A percentile compares a stretch with the other conserved stretches of the same genome.
phyloP scores from a whole-genome alignment of 2,113 vertebrate genomes.

The Tor tambroides region DNA sequence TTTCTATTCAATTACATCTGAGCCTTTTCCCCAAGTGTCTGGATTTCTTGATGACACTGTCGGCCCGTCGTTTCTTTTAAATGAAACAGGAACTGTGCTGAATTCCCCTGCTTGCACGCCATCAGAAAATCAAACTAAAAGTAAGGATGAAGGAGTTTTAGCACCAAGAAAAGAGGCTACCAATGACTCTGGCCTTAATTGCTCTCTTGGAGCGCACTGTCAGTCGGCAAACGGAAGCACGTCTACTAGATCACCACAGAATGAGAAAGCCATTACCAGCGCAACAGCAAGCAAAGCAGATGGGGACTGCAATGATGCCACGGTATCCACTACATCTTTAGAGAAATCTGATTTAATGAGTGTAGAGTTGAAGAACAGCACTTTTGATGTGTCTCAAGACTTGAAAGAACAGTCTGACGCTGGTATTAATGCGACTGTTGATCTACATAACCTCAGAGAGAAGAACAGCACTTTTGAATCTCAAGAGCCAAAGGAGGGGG shows the following conservation, averaged over 20 bases:
- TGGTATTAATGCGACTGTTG: conserved; percentile 6
- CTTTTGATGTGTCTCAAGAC: conserved; percentile 42
- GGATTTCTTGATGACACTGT: conserved; percentile 50
- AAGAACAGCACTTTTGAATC: conserved; percentile 22
- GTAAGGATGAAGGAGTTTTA: background rate
- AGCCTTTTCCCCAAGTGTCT: conserved; percentile 47
- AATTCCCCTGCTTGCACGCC: background rate
- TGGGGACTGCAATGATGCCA: background rate
- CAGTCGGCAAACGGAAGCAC: conserved; percentile 7
- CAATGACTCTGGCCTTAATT: background rate
- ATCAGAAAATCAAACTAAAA: conserved; percentile 21
- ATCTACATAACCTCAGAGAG: background rate
- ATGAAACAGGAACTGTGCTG: background rate
- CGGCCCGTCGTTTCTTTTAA: conserved; percentile 21
- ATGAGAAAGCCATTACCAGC: background rate
- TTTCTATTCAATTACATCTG: conserved; percentile 34
- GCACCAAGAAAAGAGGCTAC: background rate
- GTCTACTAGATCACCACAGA: conserved; percentile 14
- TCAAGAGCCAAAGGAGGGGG: background rate
- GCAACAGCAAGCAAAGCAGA: background rate
- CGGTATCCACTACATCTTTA: background rate
- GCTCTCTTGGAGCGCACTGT: background rate
- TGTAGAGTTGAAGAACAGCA: conserved; percentile 17
- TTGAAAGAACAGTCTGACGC: conserved; percentile 35
- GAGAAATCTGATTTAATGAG: background rate